Evolutionary conservation across 2,113 vertebrate species (phyloP), one percentile per base, ranked within the genome.

Genomic region (Monopterus albus): DNA sequence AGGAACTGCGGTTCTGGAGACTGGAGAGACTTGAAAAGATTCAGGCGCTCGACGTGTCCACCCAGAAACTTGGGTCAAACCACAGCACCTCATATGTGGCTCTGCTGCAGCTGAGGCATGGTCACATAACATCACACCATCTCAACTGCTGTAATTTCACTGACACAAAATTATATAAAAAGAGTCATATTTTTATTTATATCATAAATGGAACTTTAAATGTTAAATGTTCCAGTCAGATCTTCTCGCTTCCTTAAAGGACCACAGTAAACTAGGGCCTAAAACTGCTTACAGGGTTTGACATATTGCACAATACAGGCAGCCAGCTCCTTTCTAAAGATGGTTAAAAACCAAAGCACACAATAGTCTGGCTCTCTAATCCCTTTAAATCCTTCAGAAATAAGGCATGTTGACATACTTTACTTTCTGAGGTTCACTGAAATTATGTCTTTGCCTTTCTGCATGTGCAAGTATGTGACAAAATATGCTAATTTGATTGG

Each of bases 41-140:
- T 18, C 38, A 33, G 28, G 50, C 18, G 25, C 49, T 64, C 17
- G 12, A 84, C 15, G 75, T 85, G 86, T 87, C 82, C 79, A 57
- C 59, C 59, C 50, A 66, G 43, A 90, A 67, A 75, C 57, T 42
- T 77, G 63, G 80, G 78, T 86, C 79, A 86, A 81, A 85, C 87
- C 90, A 74, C 83, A 85, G 70, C 64, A 86, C 46, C 73, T 82
- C 60, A 79, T 18, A 79, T 86, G 87, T 88, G 84, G 75, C 66
- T 50, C 36, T 20, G 29, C 53, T 28, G 59, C 55, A 64, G 63
- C 71, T 68, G 52, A 38, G 9, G 33, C 63, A 60, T 31, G 28
- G 46, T 40, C 63, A 64, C 47, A 49, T 63, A 68, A 51, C 63
- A 76, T 50, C 36, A 65, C 62, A 52, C 66, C 46, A 47, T 58